Evolutionary conservation across 1,140 invertebrate genomes (phyloP), one percentile per base, ranked within the genome.

Genomic region (Coptotermes formosanus): DNA sequence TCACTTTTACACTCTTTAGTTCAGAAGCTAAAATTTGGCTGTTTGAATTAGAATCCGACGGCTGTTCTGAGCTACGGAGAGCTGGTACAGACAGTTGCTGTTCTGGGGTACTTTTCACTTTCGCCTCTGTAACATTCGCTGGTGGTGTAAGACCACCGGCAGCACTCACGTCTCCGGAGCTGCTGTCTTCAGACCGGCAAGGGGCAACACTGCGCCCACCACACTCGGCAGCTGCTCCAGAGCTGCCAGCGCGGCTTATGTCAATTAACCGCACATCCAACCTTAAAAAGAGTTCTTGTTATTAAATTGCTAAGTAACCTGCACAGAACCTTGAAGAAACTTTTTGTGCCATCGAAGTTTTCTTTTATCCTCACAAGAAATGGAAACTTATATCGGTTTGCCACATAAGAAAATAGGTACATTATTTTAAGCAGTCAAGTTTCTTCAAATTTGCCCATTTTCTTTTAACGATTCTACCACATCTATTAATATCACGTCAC

Each of bases 261-360:
- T 82, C 23, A 19, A 91, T 91, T 19, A 92, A 87, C 1, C 90
- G 89, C 88, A 95, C 94, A 87, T 95, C 94, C 88, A 95, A 89
- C 84, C 94, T 95, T 88, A 4, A 43, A 75, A 7, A 55, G 45
- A 55, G 21, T 55, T 21, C 16, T 4, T 55, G 1, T 16, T 16
- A 55, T 55, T 55, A 21, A 48, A 48, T 48, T 48, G 11, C 45
- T 48, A 48, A 2, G 9, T 48, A 48, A 48, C 45, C 14, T 48
- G 14, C 45, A 48, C 45, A 7, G 45, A 16, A 48, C 45, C 9
- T 48, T 48, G 45, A 48, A 9, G 45, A 48, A 48, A 48, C 11
- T 48, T 16, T 1, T 48, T 9, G 14, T 48, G 14, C 14, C 38
- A 38, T 48, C 3, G 45, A 48, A 48, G 45, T 48, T 1, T 2